A percentile compares a stretch with the other conserved stretches of the same genome.
These are phyloP conservation scores for Heterodera filipjevi DNA, from an alignment of 2,888 invertebrate species.

Conservation along the genomic window DNA sequence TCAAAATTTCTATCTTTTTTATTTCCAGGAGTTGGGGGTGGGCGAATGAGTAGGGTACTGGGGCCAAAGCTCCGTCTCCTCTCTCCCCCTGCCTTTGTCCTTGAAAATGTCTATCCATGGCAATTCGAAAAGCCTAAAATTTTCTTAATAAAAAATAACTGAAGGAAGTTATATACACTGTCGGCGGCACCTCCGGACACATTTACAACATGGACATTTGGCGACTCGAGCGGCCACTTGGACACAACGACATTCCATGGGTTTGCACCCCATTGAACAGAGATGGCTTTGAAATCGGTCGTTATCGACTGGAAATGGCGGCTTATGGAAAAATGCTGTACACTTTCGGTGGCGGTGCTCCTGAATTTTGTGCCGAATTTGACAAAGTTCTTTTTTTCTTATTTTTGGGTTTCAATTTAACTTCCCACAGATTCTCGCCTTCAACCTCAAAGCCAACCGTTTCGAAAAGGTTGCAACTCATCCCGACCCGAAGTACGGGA, in stretches of 20 bases:
- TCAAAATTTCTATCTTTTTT: too few species aligned
- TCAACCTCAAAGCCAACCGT: slow-evolving; percentile 35
- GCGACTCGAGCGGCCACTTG: slow-evolving; percentile 21
- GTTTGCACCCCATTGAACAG: slow-evolving; percentile 23
- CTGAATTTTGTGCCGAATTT: slow-evolving; percentile 38
- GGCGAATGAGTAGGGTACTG: too few species aligned
- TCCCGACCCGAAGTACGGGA: slow-evolving; percentile 37
- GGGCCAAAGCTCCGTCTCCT: too few species aligned
- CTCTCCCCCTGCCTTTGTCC: too few species aligned
- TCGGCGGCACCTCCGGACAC: slow-evolving; percentile 54
- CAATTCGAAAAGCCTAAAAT: neutral
- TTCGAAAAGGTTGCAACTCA: slow-evolving; percentile 31
- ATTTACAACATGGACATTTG: slow-evolving; percentile 45
- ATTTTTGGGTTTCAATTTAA: neutral
- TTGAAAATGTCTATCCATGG: too few species aligned
- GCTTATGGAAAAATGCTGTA: slow-evolving; percentile 41
- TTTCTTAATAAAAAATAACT: too few species aligned
- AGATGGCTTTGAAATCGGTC: slow-evolving; percentile 33
- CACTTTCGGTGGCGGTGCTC: slow-evolving; percentile 51
- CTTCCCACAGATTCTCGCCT: slow-evolving; percentile 29
- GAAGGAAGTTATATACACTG: slow-evolving; percentile 42
- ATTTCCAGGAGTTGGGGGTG: too few species aligned
- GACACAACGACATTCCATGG: slow-evolving; percentile 11
- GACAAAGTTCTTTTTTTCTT: slow-evolving; percentile 34
- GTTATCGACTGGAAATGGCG: slow-evolving; percentile 47